Base-by-base conservation (phyloP, 2,113 vertebrate species). In the Xenopus laevis region DNA sequence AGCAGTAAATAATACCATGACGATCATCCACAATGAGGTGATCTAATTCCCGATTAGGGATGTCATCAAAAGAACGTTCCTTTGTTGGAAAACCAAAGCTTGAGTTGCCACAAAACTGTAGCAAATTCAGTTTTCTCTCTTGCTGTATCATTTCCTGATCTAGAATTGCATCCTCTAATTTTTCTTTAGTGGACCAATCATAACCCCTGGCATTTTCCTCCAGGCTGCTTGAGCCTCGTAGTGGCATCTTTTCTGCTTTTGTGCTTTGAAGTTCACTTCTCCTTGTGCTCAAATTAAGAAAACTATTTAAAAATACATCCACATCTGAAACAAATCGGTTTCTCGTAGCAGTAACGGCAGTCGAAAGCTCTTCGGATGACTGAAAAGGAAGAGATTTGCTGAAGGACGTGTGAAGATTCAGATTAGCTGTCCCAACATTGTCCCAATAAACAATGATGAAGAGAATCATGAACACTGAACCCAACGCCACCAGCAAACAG, bases 361-460 rank as follows among this genome's bases (percentile, higher is more conserved):
- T 87, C 23, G 91, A 85, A 0, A 78, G 81, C 0, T 69, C 79
- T 4, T 78, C 89, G 0, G 84, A 80, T 13, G 86, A 79, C 20
- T 83, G 94, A 12, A 93, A 90, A 53, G 59, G 59, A n/a, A 57
- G 50, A 64, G 74, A 64, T 13, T 92, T 88, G 20, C 94, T 94
- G 50, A 97, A 84, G 11, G 95, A 87, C 0, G 92, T 90, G 81
- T 94, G 95, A 74, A 95, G 82, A 81, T 94, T 94, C 80, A 96
- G 92, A 80, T 94, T 92, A 2, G 94, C 89, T 0, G 94, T 90
- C 13, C 96, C 94, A 16, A 97, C 94, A 0, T 93, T 95, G 79
- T 98, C 96, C 97, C 97, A 98, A 83, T 99, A 98, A 44, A 97
- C 92, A 13, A 99, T 98, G 79, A 99, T 98, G 46, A 98, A 84